Evolutionary conservation across 2,888 invertebrate genomes (phyloP), one percentile per base, ranked within the genome.

Genomic region (Drosophila paramelanica): DNA sequence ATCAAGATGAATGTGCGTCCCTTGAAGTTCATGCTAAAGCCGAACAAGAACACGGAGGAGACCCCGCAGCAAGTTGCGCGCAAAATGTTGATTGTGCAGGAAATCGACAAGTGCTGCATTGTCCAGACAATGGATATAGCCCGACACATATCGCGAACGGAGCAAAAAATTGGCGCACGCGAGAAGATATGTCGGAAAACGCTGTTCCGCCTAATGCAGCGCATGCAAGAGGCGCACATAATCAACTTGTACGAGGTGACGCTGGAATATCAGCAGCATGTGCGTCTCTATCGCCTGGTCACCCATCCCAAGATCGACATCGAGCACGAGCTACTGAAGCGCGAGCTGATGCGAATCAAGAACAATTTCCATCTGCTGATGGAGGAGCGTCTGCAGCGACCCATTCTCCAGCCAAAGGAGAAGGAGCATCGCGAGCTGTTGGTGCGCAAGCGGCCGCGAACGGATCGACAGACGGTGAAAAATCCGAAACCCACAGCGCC

Each of bases 11-110:
- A 60, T n/a, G 52, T 90, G 1, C 83, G 82, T 10, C 60, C n/a
- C 0, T 65, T 74, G 55, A 31, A 38, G 2, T 73, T 75, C 41
- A 52, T 61, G 3, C 38, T 42, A n/a, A 67, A 79, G 23, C 11
- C n/a, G 17, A 45, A 23, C 6, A 69, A 17, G 6, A 50, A 43
- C 17, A 20, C 41, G 5, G 79, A 73, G 11, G 52, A 66, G 27
- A 82, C 88, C 0, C 58, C 66, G 8, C 89, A 90, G 3, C 80
- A 89, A 52, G 42, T 94, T 10, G 92, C 92, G 45, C 92, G 96
- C 56, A 94, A 94, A n/a, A 94, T 94, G 82, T 92, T 94, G 59
- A 94, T 96, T 64, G 92, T 96, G 14, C 93, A 94, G 64, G 91
- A 93, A 8, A 92, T 96, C 0, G 93, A 94, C 61, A 92, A 94